Percentiles rank a stretch among this genome's conserved stretches.
Evolutionary conservation across 2,888 invertebrate genomes (phyloP).

Genomic region (Uropetala carovei): DNA sequence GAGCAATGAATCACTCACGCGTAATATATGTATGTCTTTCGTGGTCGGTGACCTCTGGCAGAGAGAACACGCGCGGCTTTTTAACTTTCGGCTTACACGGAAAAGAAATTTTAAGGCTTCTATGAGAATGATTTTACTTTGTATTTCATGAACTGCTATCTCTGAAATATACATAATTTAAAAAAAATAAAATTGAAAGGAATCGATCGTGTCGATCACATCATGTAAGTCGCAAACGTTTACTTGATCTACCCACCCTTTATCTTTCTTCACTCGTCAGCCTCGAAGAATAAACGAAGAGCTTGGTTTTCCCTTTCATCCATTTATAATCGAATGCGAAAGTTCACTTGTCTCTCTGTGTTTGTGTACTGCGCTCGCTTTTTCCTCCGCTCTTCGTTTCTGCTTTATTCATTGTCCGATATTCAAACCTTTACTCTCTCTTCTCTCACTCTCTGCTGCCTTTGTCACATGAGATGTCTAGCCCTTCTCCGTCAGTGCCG

Average conservation of each 20-base stretch:
- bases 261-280: neutral
- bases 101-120: neutral
- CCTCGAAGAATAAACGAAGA: neutral
- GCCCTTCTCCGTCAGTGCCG: no score
- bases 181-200: neutral
- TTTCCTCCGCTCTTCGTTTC: no score
- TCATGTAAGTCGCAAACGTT: neutral
- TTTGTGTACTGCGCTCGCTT: no score
- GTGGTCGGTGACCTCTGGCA: neutral
- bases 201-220: neutral
- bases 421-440: no score
- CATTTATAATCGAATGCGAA: neutral
- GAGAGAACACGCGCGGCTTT: neutral
- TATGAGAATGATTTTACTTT: neutral
- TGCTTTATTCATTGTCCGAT: no score
- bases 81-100: neutral
- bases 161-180: no score
- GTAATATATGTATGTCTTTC: neutral
- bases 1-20: neutral
- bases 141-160: neutral
- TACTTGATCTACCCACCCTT: neutral
- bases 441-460: no score
- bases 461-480: no score
- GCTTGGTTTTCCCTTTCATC: neutral
- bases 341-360: no score